A percentile compares a stretch with the other conserved stretches of the same genome.
phyloP scores from a whole-genome alignment of 2,113 vertebrate genomes.

The Nycticryphes semicollaris region DNA sequence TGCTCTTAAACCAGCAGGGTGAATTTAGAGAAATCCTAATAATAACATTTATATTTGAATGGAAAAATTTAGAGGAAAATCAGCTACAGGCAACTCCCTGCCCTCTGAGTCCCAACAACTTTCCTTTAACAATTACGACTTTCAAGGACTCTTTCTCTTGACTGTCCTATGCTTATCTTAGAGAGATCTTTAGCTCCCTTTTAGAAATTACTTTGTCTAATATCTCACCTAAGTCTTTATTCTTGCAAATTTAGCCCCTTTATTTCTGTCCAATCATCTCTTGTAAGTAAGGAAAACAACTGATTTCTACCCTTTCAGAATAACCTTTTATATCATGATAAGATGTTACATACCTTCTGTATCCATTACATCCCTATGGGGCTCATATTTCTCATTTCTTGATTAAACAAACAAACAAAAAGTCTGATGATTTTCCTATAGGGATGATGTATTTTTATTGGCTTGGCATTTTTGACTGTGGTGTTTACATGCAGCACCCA shows the following conservation, averaged over 20 bases:
- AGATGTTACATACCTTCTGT: not conserved
- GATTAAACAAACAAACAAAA: not conserved
- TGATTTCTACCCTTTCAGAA: not conserved
- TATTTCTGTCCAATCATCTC: not conserved
- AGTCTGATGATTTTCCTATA: not conserved
- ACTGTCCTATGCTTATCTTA: not conserved
- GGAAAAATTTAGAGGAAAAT: not conserved
- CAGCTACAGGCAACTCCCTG: not conserved
- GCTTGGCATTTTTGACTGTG: not conserved
- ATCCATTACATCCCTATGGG: not conserved
- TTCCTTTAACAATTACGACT: not conserved
- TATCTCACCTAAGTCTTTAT: not conserved
- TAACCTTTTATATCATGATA: not conserved
- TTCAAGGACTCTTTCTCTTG: not conserved
- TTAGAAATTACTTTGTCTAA: not conserved
- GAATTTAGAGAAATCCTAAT: not conserved
- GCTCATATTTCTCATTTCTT: not conserved
- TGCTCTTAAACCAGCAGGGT: not conserved
- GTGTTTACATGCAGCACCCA: not conserved
- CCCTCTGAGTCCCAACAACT: not conserved
- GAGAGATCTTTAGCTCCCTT: not conserved
- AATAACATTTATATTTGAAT: not conserved
- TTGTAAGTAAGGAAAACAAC: not conserved
- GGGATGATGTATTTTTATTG: not conserved
- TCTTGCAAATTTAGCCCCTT: not conserved